phyloP scores from a whole-genome alignment of 2,113 vertebrate species.

The Xyliphius kryptos region DNA sequence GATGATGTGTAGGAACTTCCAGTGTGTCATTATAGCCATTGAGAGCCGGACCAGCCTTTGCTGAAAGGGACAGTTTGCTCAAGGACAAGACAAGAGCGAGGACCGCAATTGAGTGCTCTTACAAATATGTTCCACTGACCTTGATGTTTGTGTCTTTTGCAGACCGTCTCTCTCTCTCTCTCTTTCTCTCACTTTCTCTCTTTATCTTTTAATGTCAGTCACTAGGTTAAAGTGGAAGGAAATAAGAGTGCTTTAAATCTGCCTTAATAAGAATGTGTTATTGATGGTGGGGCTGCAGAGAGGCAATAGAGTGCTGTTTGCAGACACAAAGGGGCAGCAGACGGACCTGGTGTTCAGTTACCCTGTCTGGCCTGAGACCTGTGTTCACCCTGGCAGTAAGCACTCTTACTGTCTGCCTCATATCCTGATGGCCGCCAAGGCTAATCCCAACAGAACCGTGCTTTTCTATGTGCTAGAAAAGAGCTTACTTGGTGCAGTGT shows the following conservation, averaged over 20 bases:
- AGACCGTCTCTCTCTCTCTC: constrained; percentile 34
- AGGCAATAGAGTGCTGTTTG: constrained; percentile 29
- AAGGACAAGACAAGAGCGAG: constrained; percentile 33
- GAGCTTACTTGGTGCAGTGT: too few relatives aligned
- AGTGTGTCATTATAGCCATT: too few relatives aligned
- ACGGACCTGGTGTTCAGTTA: constrained; percentile 41
- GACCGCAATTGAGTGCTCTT: constrained; percentile 28
- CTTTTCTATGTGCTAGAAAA: too few relatives aligned
- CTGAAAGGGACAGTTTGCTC: constrained; percentile 41
- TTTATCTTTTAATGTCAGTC: too few relatives aligned
- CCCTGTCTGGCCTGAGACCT: constrained; percentile 32
- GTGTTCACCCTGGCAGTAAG: constrained; percentile 15
- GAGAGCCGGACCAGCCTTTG: constrained; percentile 39
- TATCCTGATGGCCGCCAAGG: constrained; percentile 21
- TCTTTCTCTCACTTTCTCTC: too few relatives aligned
- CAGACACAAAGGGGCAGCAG: constrained; percentile 37
- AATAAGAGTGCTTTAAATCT: constrained; percentile 55
- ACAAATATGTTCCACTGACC: constrained; percentile 2
- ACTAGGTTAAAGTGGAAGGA: constrained; percentile 52
- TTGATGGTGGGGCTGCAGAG: constrained; percentile 45
- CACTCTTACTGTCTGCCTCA: constrained; percentile 30
- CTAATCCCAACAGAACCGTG: constrained; percentile 23
- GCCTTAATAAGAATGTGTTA: constrained; percentile 54
- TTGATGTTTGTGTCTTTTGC: background rate
- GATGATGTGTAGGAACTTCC: too few relatives aligned